These are phyloP conservation scores for Lamproptera curius DNA, from an alignment of 2,888 invertebrate species.

Conservation along the genomic window DNA sequence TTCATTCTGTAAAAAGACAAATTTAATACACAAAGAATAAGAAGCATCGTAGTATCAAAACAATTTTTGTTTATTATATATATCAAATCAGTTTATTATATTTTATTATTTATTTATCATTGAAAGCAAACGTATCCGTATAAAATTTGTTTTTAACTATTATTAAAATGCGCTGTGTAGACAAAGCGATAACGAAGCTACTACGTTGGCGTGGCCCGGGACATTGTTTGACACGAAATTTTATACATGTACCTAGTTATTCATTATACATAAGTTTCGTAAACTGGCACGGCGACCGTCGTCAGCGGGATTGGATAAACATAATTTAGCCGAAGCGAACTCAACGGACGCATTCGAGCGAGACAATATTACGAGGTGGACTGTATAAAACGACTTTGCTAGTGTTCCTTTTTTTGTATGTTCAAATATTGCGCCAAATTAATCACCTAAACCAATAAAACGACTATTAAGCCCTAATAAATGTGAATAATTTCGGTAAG, in stretches of 20 bases:
- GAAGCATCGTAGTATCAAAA: no score
- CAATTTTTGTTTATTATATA: no score
- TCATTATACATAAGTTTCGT: slow-evolving; percentile 9
- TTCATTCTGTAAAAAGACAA: no score
- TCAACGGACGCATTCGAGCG: not conserved
- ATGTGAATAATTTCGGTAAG: not conserved
- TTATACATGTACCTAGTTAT: slow-evolving; percentile 11
- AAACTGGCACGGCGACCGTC: slow-evolving; percentile 4
- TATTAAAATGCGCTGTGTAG: no score
- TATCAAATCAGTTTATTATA: no score
- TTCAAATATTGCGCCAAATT: slow-evolving; percentile 1
- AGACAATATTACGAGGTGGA: not conserved
- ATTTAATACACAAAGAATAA: no score
- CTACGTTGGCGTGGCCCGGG: not conserved
- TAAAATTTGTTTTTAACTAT: no score
- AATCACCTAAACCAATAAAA: not conserved
- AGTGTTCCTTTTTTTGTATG: not conserved
- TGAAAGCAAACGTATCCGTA: no score
- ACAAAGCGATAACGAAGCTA: not conserved
- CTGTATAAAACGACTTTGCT: not conserved
- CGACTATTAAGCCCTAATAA: slow-evolving; percentile 1
- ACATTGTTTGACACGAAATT: slow-evolving; percentile 4
- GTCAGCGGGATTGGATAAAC: slow-evolving; percentile 7
- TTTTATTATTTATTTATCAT: no score
- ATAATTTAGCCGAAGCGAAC: slow-evolving; percentile 4